phyloP scores from a whole-genome alignment of 1,140 invertebrate genomes.

The Brachionus paranguensis region DNA sequence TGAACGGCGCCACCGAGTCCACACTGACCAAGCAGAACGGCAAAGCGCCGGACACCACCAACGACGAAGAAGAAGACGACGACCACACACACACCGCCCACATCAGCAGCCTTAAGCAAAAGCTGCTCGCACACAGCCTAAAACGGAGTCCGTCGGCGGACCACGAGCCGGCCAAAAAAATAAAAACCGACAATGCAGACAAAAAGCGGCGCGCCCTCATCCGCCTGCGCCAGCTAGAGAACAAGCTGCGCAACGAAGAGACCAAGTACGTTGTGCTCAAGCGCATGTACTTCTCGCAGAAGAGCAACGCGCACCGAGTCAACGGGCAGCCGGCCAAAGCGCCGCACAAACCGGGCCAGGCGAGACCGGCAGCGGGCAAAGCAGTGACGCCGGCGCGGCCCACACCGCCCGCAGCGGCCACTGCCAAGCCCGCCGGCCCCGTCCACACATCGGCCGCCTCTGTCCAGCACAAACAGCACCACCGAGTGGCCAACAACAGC shows the following conservation, averaged over 20 bases:
- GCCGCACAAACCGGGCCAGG: background rate
- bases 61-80: background rate
- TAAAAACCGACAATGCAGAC: background rate
- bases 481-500: background rate
- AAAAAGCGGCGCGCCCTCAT: background rate
- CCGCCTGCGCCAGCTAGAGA: background rate
- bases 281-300: conserved; percentile 14
- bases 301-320: background rate
- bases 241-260: conserved; percentile 18
- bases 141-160: background rate
- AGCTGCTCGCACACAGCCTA: background rate
- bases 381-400: background rate
- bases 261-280: background rate
- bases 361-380: background rate
- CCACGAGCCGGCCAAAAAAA: background rate
- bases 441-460: background rate
- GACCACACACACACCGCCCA: background rate
- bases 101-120: background rate
- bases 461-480: background rate
- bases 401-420: background rate
- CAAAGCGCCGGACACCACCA: background rate
- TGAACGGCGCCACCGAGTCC: background rate
- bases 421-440: background rate
- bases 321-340: background rate
- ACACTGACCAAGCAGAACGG: background rate